Conservation (phyloP, 2,797 vertebrate genomes). For the Urosaurus nigricauda region DNA sequence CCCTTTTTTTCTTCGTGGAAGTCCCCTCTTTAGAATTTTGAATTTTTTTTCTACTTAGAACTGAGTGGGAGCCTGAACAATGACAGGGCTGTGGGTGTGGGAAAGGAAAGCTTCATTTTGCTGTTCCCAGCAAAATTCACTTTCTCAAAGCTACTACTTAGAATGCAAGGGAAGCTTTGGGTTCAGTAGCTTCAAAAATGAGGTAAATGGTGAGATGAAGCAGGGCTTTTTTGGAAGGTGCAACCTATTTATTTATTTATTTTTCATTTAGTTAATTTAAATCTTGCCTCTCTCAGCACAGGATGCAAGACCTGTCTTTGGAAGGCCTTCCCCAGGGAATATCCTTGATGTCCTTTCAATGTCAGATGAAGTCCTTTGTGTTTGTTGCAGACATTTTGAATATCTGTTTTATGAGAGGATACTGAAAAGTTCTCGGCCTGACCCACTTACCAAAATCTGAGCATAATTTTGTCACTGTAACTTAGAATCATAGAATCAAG, state of each 20-base stretch:
- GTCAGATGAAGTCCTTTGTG: neutral
- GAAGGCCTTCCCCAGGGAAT: neutral
- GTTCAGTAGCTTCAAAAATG: neutral
- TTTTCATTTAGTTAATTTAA: too few relatives aligned
- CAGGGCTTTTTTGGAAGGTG: neutral
- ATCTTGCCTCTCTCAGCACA: too few relatives aligned
- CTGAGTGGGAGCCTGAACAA: too few relatives aligned
- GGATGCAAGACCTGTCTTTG: neutral
- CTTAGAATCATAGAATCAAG: too few relatives aligned
- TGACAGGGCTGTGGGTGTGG: too few relatives aligned
- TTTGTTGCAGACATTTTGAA: neutral
- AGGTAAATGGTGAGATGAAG: neutral
- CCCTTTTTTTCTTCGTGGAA: too few relatives aligned
- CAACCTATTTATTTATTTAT: too few relatives aligned
- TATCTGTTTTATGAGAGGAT: neutral
- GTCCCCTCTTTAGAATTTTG: too few relatives aligned
- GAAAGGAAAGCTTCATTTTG: neutral
- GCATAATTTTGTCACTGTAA: too few relatives aligned
- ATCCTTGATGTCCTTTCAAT: neutral
- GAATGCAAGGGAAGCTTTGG: neutral
- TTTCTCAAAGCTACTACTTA: neutral
- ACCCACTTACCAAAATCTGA: too few relatives aligned
- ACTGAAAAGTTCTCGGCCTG: too few relatives aligned
- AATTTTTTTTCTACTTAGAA: too few relatives aligned
- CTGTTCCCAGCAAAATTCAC: neutral